Percentiles rank a stretch among this genome's conserved stretches.
Conservation (phyloP, 2,797 vertebrate genomes). For the Macropodus opercularis region DNA sequence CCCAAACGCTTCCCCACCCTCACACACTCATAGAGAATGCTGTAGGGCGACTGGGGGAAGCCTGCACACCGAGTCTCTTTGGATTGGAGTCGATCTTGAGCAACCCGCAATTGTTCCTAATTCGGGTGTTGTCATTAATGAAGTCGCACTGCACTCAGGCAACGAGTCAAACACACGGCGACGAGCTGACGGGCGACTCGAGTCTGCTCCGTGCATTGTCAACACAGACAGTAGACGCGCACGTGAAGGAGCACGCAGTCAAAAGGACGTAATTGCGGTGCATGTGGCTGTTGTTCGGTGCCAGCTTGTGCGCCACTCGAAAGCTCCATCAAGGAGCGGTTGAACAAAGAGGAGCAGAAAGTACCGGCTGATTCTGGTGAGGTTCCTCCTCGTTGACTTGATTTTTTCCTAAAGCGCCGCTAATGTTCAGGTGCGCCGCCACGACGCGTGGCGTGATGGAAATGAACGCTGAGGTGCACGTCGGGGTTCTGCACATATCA, state of each 20-base stretch:
- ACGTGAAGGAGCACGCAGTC: conserved; percentile 46
- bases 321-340: conserved; percentile 51
- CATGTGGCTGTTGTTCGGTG: conserved; percentile 51
- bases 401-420: conserved; percentile 18
- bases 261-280: conserved; percentile 67
- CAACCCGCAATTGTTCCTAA: conserved; percentile 11
- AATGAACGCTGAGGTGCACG: conserved; percentile 3
- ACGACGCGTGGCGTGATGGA: conserved; percentile 6
- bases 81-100: conserved; percentile 1
- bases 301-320: conserved; percentile 48
- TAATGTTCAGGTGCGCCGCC: conserved; percentile 48
- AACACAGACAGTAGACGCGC: conserved; percentile 43
- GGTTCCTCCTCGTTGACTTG: conserved; percentile 35
- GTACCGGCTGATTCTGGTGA: conserved; percentile 44
- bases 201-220: conserved; percentile 30
- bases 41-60: too few species aligned
- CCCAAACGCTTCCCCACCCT: conserved; percentile 37
- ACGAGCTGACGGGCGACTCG: conserved; percentile 14
- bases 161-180: conserved; percentile 24
- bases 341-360: conserved; percentile 59
- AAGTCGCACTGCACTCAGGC: conserved; percentile 13
- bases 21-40: too few species aligned
- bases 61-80: conserved; percentile 13
- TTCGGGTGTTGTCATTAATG: conserved; percentile 25
- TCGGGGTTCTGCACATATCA: conserved; percentile 7